phyloP scores from a whole-genome alignment of 2,888 invertebrate species.

The Tipula confusa region DNA sequence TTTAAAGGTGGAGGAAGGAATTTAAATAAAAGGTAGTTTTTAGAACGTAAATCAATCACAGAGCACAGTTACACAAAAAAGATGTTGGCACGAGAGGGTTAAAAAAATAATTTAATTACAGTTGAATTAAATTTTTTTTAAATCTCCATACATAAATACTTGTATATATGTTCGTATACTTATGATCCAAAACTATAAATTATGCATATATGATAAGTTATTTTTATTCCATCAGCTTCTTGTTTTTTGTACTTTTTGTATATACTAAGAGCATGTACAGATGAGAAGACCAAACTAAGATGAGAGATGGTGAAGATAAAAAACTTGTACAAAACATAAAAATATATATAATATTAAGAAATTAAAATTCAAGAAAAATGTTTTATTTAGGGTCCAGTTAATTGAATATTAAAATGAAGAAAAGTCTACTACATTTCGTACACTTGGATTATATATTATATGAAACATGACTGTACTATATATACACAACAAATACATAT shows the following conservation, averaged over 20 bases:
- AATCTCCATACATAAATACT: background rate
- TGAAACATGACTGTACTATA: too few relatives aligned
- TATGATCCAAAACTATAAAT: background rate
- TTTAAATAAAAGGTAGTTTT: too few relatives aligned
- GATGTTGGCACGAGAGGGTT: background rate
- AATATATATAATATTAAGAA: slow-evolving; percentile 1
- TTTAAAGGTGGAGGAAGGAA: too few relatives aligned
- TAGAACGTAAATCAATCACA: too few relatives aligned
- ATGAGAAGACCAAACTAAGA: background rate
- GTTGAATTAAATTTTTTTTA: background rate
- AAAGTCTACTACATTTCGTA: background rate
- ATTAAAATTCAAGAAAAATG: slow-evolving; percentile 25
- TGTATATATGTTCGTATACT: background rate
- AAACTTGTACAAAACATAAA: background rate
- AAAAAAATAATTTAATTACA: background rate
- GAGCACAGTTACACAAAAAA: too few relatives aligned
- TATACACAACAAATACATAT: background rate
- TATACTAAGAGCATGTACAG: too few relatives aligned
- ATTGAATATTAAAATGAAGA: slow-evolving; percentile 25
- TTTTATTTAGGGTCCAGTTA: slow-evolving; percentile 6
- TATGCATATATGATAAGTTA: slow-evolving; percentile 25
- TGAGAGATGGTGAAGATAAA: background rate
- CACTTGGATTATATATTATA: background rate
- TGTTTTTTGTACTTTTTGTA: too few relatives aligned
- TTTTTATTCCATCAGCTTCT: background rate